phyloP scores from a whole-genome alignment of 2,113 vertebrate species.

The Chascanopsetta lugubris region DNA sequence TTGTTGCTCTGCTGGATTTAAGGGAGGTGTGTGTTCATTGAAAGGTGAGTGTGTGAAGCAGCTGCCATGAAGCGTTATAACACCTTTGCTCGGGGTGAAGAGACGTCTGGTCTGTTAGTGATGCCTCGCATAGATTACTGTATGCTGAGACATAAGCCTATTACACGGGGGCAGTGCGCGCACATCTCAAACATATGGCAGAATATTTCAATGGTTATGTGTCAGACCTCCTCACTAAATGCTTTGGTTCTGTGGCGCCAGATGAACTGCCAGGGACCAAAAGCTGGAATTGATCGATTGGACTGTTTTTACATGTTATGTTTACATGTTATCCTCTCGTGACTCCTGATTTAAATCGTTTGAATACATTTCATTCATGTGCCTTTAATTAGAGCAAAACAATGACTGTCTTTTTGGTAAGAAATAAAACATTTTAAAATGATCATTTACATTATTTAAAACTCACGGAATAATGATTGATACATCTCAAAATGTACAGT shows the following conservation, averaged over 20 bases:
- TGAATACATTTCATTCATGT: background rate
- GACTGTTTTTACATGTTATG: no score
- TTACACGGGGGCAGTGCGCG: slow-evolving; percentile 51
- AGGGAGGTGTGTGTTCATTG: background rate
- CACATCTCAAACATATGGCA: slow-evolving; percentile 62
- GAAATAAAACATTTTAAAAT: no score
- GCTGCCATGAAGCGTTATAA: slow-evolving; percentile 48
- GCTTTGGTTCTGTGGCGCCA: background rate
- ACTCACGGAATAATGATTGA: no score
- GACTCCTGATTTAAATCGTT: no score
- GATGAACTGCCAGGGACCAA: background rate
- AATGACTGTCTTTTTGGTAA: background rate
- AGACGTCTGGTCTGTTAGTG: slow-evolving; percentile 57
- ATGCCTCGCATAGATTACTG: slow-evolving; percentile 63
- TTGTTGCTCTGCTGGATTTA: background rate
- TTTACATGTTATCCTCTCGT: no score
- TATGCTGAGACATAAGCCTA: slow-evolving; percentile 76
- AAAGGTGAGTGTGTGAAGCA: slow-evolving; percentile 24
- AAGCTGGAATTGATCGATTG: background rate
- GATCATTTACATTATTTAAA: no score
- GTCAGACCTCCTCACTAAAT: no score
- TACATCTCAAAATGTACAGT: no score
- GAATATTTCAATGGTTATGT: slow-evolving; percentile 46
- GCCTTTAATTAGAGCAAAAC: background rate
- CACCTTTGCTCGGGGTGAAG: slow-evolving; percentile 62